These are phyloP conservation scores for Atherinosoma microstoma DNA, from an alignment of 2,797 vertebrate genomes.

Conservation along the genomic window DNA sequence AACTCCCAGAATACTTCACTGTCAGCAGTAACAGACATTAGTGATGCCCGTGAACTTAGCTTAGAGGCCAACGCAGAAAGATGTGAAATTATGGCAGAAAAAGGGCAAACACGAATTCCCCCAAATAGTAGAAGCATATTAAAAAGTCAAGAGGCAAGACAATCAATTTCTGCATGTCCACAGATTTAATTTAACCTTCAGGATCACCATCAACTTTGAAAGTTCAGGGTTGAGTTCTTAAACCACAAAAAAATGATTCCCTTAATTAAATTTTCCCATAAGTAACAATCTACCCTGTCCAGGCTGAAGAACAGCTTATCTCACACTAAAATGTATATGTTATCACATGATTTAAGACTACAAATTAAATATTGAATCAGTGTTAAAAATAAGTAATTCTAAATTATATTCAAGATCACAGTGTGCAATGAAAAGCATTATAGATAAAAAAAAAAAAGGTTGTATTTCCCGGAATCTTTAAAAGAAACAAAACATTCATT, in stretches of 20 bases:
- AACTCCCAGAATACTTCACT: constrained; percentile 4
- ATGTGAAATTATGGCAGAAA: neutral
- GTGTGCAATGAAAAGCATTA: neutral
- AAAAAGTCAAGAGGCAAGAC: neutral
- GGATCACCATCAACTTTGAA: neutral
- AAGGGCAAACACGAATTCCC: neutral
- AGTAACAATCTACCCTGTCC: neutral
- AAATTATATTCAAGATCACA: neutral
- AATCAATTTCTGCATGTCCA: neutral
- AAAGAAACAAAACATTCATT: neutral
- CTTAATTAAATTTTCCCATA: neutral
- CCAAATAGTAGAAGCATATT: neutral
- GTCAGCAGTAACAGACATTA: neutral
- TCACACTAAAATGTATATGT: neutral
- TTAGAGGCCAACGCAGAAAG: neutral
- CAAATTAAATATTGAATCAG: too few species aligned
- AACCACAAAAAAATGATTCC: neutral
- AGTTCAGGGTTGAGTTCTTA: neutral
- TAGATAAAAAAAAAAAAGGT: neutral
- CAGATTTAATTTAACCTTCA: constrained; percentile 3
- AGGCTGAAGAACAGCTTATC: neutral
- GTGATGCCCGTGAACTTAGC: neutral
- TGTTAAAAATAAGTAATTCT: too few species aligned
- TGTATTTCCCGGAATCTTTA: neutral
- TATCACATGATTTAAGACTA: neutral